phyloP scores from a whole-genome alignment of 2,113 vertebrate species.

The Aythya baeri region DNA sequence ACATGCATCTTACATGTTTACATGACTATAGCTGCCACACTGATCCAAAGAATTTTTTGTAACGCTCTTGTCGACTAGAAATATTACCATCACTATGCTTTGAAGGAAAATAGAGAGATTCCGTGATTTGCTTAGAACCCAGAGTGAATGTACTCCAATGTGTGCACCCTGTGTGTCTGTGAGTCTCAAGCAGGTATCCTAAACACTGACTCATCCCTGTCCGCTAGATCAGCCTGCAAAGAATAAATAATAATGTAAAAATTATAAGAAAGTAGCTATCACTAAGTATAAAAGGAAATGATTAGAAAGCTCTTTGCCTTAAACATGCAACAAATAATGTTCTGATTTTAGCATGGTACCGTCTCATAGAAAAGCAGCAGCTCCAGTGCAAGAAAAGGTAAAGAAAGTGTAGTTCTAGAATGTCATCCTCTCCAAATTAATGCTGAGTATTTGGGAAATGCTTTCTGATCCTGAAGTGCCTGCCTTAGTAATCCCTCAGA shows the following conservation, averaged over 20 bases:
- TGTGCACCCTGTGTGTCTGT: neutral
- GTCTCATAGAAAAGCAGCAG: neutral
- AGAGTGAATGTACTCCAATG: neutral
- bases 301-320: neutral
- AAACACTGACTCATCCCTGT: neutral
- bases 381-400: neutral
- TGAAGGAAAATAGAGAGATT: neutral
- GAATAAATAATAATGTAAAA: neutral
- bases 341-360: neutral
- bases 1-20: neutral
- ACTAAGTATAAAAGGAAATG: neutral
- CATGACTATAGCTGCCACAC: neutral
- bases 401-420: neutral
- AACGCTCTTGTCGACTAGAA: neutral
- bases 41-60: neutral
- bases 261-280: neutral
- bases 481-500: neutral
- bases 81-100: neutral
- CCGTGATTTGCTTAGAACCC: neutral
- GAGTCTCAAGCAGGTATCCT: neutral
- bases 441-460: neutral
- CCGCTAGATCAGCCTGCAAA: neutral
- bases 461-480: neutral
- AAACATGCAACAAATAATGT: neutral
- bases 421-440: neutral